These are phyloP conservation scores for Leptosomus discolor DNA, from an alignment of 2,113 vertebrate genomes.

Conservation along the genomic window DNA sequence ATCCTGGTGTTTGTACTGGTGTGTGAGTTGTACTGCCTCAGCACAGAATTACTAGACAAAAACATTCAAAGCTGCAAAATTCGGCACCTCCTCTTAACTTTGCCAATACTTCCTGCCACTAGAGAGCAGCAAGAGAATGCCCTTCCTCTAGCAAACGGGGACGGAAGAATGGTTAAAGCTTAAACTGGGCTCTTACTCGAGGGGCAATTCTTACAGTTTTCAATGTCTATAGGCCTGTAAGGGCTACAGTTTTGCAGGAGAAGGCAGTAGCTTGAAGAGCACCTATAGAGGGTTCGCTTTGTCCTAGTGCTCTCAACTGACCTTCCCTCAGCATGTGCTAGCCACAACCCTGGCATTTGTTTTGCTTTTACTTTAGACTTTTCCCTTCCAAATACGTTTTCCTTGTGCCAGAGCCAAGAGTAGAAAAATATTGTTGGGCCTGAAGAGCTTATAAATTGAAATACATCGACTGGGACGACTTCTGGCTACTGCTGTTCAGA, in stretches of 20 bases:
- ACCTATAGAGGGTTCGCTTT: background rate
- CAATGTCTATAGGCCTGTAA: background rate
- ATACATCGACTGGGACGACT: accelerated
- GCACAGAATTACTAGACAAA: background rate
- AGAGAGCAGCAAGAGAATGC: slow-evolving; percentile 42
- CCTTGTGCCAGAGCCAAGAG: background rate
- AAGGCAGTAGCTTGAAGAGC: background rate
- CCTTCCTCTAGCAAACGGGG: background rate
- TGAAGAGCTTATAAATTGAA: background rate
- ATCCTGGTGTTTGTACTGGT: background rate
- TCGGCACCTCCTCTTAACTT: background rate
- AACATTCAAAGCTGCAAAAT: background rate
- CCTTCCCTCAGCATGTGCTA: background rate
- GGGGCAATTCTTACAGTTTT: background rate
- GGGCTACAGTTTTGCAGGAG: background rate
- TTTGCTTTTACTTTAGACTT: background rate
- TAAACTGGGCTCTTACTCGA: background rate
- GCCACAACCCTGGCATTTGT: background rate
- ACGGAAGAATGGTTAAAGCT: background rate
- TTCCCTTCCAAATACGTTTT: background rate
- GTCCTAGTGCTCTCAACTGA: background rate
- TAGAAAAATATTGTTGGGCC: background rate
- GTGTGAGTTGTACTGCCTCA: background rate
- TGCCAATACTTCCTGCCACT: background rate
- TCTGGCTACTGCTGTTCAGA: background rate